Percentiles rank a stretch among this genome's conserved stretches.
Evolutionary conservation across 2,888 invertebrate genomes (phyloP).

Genomic region (Heteromurus nitidus): DNA sequence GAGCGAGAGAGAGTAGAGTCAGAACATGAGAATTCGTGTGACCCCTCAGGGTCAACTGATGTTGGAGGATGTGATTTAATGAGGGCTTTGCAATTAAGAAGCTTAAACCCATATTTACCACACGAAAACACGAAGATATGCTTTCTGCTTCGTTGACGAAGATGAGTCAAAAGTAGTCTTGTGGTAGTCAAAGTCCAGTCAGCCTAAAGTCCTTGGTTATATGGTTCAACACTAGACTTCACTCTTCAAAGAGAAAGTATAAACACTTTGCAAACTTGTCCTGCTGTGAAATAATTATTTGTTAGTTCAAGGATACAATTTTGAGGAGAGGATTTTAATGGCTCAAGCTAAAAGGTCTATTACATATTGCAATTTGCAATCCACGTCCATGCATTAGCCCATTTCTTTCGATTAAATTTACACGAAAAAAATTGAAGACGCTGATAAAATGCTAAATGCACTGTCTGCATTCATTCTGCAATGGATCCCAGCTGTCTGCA

Average conservation of each 20-base stretch:
- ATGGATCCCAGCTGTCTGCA: constrained; percentile 4
- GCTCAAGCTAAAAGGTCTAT: too few relatives aligned
- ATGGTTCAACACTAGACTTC: not conserved
- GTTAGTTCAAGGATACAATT: not conserved
- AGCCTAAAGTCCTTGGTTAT: not conserved
- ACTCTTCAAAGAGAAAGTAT: not conserved
- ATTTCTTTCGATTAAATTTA: not conserved
- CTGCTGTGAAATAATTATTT: not conserved
- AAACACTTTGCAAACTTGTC: not conserved
- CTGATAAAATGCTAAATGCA: not conserved
- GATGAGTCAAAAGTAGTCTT: not conserved
- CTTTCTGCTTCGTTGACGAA: not conserved
- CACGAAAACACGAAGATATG: not conserved
- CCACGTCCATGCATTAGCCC: too few relatives aligned
- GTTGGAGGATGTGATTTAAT: not conserved
- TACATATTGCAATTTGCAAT: too few relatives aligned
- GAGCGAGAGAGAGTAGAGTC: not conserved
- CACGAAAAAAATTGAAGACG: not conserved
- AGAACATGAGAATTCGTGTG: not conserved
- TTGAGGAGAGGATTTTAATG: too few relatives aligned
- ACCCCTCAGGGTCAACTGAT: not conserved
- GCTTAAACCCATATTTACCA: too few relatives aligned
- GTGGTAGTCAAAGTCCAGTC: not conserved
- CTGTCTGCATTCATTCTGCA: not conserved
- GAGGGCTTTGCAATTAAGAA: too few relatives aligned